These are phyloP conservation scores for Lithophane leautieri DNA, from an alignment of 2,888 invertebrate genomes.

Conservation along the genomic window DNA sequence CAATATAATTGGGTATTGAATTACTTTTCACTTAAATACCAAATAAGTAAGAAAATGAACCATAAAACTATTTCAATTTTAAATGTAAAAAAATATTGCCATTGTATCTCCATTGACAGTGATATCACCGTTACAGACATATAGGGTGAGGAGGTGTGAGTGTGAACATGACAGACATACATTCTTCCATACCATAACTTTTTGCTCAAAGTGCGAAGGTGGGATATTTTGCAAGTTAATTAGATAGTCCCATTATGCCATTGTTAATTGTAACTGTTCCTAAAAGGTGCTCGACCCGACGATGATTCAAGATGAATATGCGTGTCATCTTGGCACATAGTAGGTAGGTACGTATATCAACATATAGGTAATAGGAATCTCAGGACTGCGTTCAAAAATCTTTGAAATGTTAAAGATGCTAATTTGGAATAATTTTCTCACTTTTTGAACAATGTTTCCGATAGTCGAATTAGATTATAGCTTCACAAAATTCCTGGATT, in stretches of 20 bases:
- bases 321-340: conserved; percentile 40
- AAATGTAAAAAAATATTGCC: not conserved
- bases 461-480: not conserved
- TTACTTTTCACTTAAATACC: not conserved
- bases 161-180: conserved; percentile 29
- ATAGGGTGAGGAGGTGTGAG: conserved; percentile 38
- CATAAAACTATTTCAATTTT: not conserved
- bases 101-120: not conserved
- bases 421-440: conserved; percentile 22
- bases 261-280: conserved; percentile 66
- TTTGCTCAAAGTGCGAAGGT: conserved; percentile 54
- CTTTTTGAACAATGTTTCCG: conserved; percentile 7
- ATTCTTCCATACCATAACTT: conserved; percentile 32
- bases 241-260: conserved; percentile 58
- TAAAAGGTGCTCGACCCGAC: conserved; percentile 53
- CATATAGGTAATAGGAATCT: not conserved
- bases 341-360: not conserved
- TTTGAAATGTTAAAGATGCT: not conserved
- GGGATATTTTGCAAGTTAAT: conserved; percentile 62
- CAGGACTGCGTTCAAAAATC: not conserved
- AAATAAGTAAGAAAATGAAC: not conserved
- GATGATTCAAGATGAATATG: conserved; percentile 48
- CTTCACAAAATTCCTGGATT: not conserved
- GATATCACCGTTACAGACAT: conserved; percentile 15
- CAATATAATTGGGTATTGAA: no score